Evolutionary conservation across 2,113 vertebrate species (phyloP).

Genomic region (Porphyrio hochstetteri): DNA sequence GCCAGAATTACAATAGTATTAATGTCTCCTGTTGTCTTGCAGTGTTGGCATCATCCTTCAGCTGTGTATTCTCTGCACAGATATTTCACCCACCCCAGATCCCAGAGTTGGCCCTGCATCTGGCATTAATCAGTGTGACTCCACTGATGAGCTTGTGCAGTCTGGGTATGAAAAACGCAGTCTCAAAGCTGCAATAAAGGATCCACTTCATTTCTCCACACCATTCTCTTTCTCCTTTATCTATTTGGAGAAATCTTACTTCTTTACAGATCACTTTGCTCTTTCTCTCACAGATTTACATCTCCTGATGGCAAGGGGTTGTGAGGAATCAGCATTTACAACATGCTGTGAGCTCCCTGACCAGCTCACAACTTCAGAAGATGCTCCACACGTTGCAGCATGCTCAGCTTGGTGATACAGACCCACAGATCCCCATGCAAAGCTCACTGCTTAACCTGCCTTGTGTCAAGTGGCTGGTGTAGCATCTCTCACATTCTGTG

Average conservation of each 20-base stretch:
- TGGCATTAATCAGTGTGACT: not conserved
- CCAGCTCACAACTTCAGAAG: not conserved
- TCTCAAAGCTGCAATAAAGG: not conserved
- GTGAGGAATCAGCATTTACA: not conserved
- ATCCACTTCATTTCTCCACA: not conserved
- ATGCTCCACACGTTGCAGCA: rapidly evolving
- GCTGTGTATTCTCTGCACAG: not conserved
- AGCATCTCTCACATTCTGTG: not conserved
- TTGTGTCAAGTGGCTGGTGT: not conserved
- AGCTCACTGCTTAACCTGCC: not conserved
- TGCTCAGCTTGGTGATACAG: not conserved
- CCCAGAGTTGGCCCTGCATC: not conserved
- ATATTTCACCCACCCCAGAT: not conserved
- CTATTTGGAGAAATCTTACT: rapidly evolving
- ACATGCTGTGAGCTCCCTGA: not conserved
- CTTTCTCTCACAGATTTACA: not conserved
- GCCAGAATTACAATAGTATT: not conserved
- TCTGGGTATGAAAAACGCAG: not conserved
- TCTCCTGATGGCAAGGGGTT: not conserved
- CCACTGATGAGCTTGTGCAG: not conserved
- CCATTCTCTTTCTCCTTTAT: not conserved
- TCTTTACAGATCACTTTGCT: not conserved
- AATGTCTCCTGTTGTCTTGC: not conserved
- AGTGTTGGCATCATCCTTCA: not conserved
- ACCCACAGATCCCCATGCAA: not conserved